Conservation (phyloP, 2,888 invertebrate genomes). For the Pelosia muscerda region DNA sequence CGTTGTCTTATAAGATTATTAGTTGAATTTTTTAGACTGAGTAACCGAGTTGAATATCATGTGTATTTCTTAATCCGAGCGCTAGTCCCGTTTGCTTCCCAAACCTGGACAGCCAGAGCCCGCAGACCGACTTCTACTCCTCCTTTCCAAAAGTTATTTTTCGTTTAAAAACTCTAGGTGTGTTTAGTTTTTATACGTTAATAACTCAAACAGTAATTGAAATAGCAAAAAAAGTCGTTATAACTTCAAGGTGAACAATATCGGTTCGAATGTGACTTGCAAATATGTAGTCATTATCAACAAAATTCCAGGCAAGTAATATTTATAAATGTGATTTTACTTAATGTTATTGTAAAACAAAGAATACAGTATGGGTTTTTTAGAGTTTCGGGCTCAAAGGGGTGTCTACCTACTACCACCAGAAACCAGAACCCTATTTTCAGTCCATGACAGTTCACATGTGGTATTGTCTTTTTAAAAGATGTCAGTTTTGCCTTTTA, state of each 20-base stretch:
- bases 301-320: neutral
- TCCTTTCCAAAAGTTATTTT: neutral
- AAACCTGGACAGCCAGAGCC: neutral
- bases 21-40: neutral
- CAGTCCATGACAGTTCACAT: too few species aligned
- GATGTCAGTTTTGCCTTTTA: too few species aligned
- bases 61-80: neutral
- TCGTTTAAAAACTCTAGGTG: neutral
- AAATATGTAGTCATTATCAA: constrained; percentile 2
- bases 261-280: constrained; percentile 36
- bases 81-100: neutral
- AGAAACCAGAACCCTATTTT: too few species aligned
- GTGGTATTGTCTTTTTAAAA: too few species aligned
- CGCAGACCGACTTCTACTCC: neutral
- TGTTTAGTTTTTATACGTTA: neutral
- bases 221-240: constrained; percentile 27
- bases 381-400: neutral
- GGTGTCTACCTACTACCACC: too few species aligned
- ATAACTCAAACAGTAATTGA: neutral
- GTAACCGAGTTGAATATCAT: neutral
- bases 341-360: neutral
- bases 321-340: neutral
- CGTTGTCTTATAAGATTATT: neutral
- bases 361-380: neutral
- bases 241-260: constrained; percentile 48